A percentile compares a stretch with the other conserved stretches of the same genome.
Evolutionary conservation across 2,888 invertebrate genomes (phyloP).

Genomic region (Leptopilina syphax): DNA sequence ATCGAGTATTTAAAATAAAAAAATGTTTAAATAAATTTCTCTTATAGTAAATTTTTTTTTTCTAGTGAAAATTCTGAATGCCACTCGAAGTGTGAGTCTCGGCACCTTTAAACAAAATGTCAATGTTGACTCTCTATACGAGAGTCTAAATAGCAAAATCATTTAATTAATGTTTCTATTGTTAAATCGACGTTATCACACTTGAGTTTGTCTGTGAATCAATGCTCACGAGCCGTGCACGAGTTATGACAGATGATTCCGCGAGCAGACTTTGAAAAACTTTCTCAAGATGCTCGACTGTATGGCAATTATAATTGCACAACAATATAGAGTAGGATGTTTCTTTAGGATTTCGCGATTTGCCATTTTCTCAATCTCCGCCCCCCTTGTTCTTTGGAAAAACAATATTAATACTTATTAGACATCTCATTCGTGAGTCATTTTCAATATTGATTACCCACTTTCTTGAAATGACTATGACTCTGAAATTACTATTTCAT

Average conservation of each 20-base stretch:
- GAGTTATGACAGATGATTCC: constrained; percentile 56
- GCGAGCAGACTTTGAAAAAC: constrained; percentile 49
- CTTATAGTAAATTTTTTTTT: neutral
- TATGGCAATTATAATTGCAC: constrained; percentile 58
- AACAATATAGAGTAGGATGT: constrained; percentile 39
- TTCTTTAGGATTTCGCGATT: constrained; percentile 40
- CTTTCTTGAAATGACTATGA: neutral
- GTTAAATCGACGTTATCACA: constrained; percentile 29
- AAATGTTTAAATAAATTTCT: no score
- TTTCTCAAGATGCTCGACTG: constrained; percentile 57
- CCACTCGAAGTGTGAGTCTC: neutral
- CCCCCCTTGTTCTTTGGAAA: neutral
- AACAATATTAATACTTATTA: neutral
- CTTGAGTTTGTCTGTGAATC: constrained; percentile 7
- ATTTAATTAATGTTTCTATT: constrained; percentile 40
- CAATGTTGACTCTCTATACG: neutral
- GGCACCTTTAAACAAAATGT: constrained; percentile 26
- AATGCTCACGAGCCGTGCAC: constrained; percentile 36
- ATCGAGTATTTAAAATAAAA: no score
- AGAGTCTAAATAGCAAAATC: neutral
- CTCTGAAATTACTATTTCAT: no score
- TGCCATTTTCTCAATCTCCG: constrained; percentile 12
- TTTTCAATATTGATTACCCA: neutral
- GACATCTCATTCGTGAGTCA: neutral
- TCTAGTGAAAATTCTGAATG: neutral